Conservation (phyloP, 2,888 invertebrate species). For the Phlogophora meticulosa region DNA sequence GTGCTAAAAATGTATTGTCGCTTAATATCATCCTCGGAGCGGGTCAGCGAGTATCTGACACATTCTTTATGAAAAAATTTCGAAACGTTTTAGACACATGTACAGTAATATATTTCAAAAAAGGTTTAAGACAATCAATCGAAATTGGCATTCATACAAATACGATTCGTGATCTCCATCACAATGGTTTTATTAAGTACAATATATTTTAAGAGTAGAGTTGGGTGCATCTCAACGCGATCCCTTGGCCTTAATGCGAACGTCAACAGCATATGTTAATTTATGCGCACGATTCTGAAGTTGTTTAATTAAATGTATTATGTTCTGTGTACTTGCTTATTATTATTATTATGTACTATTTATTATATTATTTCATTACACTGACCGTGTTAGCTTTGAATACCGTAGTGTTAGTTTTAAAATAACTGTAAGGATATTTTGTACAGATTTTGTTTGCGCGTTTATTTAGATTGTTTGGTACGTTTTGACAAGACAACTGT, state of each 20-base stretch:
- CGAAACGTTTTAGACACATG: too few species aligned
- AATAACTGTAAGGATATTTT: conserved; percentile 1
- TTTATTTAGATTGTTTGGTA: neutral
- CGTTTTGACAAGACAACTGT: neutral
- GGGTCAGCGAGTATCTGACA: too few species aligned
- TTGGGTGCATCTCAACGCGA: conserved; percentile 53
- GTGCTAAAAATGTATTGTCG: too few species aligned
- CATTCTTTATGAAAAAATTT: too few species aligned
- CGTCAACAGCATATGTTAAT: conserved; percentile 72
- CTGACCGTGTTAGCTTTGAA: neutral
- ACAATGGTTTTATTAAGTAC: conserved; percentile 50
- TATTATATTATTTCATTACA: conserved; percentile 27
- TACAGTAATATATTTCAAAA: too few species aligned
- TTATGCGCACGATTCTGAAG: conserved; percentile 64
- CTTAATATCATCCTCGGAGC: too few species aligned
- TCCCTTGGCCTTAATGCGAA: conserved; percentile 80
- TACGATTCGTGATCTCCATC: conserved; percentile 27
- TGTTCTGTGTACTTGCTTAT: conserved; percentile 40
- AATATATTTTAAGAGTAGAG: conserved; percentile 51
- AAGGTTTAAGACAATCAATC: neutral
- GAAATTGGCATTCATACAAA: conserved; percentile 19
- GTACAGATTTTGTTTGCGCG: too few species aligned
- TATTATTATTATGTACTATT: conserved; percentile 23
- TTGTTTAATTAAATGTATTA: conserved; percentile 62
- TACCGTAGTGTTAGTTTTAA: neutral